phyloP scores from a whole-genome alignment of 2,113 vertebrate species.

The Cyanoliseus patagonus region DNA sequence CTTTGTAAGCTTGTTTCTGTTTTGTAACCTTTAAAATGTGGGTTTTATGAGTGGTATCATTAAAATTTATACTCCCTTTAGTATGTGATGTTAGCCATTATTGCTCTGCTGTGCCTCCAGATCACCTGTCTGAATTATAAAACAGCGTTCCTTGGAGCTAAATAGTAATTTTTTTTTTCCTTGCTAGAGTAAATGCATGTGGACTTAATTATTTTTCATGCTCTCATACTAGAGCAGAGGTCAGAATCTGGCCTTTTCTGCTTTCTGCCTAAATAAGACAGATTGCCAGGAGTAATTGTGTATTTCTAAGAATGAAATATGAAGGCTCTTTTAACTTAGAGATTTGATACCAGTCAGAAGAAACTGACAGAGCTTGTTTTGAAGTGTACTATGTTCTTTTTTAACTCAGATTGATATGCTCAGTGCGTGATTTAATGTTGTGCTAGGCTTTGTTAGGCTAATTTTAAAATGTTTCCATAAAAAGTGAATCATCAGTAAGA shows the following conservation, averaged over 20 bases:
- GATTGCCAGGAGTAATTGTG: neutral
- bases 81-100: slow-evolving; percentile 66
- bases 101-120: slow-evolving; percentile 45
- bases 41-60: slow-evolving; percentile 63
- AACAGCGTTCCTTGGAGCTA: slow-evolving; percentile 38
- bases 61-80: slow-evolving; percentile 68
- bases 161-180: neutral
- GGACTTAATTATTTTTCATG: slow-evolving; percentile 25
- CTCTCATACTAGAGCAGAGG: neutral
- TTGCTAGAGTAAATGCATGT: neutral
- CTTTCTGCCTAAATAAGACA: slow-evolving; percentile 41
- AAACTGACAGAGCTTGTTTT: neutral
- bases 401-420: neutral
- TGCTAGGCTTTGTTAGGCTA: neutral
- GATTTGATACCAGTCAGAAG: neutral
- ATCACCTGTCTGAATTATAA: slow-evolving; percentile 62
- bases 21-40: slow-evolving; percentile 72
- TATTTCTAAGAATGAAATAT: slow-evolving; percentile 48
- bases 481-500: neutral
- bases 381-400: neutral
- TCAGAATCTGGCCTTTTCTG: slow-evolving; percentile 21
- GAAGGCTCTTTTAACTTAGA: neutral
- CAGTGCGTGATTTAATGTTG: neutral
- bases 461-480: neutral
- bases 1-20: slow-evolving; percentile 67